phyloP scores from a whole-genome alignment of 2,888 invertebrate species.

The Eumacrocentrus americanus region DNA sequence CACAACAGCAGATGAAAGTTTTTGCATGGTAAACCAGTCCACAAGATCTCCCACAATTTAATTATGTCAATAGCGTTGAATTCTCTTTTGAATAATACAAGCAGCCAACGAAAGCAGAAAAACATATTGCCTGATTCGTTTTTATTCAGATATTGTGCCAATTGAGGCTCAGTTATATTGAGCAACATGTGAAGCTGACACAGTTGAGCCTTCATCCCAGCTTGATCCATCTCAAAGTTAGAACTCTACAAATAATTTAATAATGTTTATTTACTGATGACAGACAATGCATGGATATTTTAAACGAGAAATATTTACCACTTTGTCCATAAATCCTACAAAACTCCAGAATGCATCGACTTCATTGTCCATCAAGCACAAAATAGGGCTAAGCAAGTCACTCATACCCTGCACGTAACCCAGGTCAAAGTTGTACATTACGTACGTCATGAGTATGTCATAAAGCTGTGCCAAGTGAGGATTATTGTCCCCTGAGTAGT shows the following conservation, averaged over 20 bases:
- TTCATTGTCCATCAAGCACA: constrained; percentile 88
- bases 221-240: constrained; percentile 97
- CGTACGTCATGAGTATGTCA: constrained; percentile 96
- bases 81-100: constrained; percentile 95
- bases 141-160: constrained; percentile 83
- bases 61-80: constrained; percentile 85
- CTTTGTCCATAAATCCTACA: constrained; percentile 95
- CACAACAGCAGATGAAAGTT: constrained; percentile 95
- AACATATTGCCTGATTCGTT: constrained; percentile 96
- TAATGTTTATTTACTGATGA: neutral
- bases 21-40: constrained; percentile 92
- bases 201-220: constrained; percentile 93
- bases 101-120: constrained; percentile 97
- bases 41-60: constrained; percentile 94
- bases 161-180: constrained; percentile 80
- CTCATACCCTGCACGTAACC: constrained; percentile 98
- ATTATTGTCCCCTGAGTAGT: constrained; percentile 93
- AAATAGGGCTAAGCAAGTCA: constrained; percentile 91
- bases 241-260: constrained; percentile 59
- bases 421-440: constrained; percentile 98
- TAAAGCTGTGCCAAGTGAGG: constrained; percentile 82
- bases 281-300: neutral
- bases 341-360: constrained; percentile 99
- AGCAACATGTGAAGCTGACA: constrained; percentile 82
- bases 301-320: constrained; percentile 77